phyloP scores from a whole-genome alignment of 2,888 invertebrate species.

The Branchipolynoe longqiensis region DNA sequence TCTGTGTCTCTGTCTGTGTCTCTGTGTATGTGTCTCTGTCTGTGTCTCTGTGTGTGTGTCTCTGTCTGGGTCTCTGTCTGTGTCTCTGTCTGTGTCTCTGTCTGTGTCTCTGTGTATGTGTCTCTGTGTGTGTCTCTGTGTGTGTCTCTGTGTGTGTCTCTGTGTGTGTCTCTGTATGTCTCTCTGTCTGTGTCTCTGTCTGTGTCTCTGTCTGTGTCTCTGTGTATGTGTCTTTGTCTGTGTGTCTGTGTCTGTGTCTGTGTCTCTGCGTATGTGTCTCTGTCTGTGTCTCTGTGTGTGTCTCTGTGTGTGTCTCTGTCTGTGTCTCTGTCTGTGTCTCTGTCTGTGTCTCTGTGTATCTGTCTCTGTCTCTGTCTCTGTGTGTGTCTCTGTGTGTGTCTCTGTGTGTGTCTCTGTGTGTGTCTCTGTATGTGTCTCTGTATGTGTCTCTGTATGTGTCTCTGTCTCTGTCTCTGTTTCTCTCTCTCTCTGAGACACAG shows the following conservation, averaged over 20 bases:
- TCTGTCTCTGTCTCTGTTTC: too few species aligned
- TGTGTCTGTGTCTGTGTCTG: neutral
- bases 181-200: neutral
- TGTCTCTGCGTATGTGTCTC: slow-evolving; percentile 1
- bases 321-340: too few species aligned
- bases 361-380: too few species aligned
- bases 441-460: too few species aligned
- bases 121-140: neutral
- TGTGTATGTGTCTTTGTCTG: neutral
- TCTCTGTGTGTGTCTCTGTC: neutral
- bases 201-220: neutral
- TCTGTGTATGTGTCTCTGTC: too few species aligned
- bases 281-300: slow-evolving; percentile 8
- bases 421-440: too few species aligned
- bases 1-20: too few species aligned
- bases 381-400: too few species aligned
- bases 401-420: too few species aligned
- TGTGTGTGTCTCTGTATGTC: neutral
- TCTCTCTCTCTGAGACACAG: too few species aligned
- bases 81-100: neutral
- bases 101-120: neutral
- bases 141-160: too few species aligned
- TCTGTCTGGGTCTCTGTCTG: neutral
- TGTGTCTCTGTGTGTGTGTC: neutral
- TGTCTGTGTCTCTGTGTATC: too few species aligned